A percentile compares a stretch with the other conserved stretches of the same genome.
Conservation (phyloP, 2,113 vertebrate species). For the Nothobranchius kuhntae region DNA sequence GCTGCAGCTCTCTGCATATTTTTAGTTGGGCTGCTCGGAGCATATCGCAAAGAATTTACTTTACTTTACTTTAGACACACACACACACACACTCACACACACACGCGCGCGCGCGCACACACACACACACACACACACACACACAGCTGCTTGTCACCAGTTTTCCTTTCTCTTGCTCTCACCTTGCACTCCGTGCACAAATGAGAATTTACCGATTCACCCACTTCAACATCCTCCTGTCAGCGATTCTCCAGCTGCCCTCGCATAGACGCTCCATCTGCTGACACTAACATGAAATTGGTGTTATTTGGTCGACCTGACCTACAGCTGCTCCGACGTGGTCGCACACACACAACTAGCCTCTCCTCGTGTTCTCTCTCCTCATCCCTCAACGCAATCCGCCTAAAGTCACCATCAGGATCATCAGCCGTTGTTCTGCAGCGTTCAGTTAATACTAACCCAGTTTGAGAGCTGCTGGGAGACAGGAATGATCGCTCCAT, state of each 20-base stretch:
- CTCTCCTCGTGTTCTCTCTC: slow-evolving; percentile 6
- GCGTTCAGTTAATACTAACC: slow-evolving; percentile 5
- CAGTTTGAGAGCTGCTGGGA: slow-evolving; percentile 7
- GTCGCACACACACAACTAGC: slow-evolving; percentile 14
- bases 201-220: neutral
- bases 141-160: neutral
- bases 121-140: slow-evolving; percentile 7
- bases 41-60: slow-evolving; percentile 48
- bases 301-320: slow-evolving; percentile 41
- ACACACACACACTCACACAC: too few relatives aligned
- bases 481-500: slow-evolving; percentile 33
- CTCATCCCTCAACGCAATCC: slow-evolving; percentile 28
- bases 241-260: slow-evolving; percentile 51
- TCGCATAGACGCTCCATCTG: slow-evolving; percentile 44
- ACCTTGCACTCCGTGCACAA: neutral
- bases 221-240: slow-evolving; percentile 24
- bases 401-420: slow-evolving; percentile 29
- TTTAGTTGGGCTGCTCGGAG: slow-evolving; percentile 43
- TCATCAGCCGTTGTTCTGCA: slow-evolving; percentile 21
- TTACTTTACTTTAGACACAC: slow-evolving; percentile 18
- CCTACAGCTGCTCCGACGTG: slow-evolving; percentile 26
- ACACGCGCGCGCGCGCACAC: too few relatives aligned
- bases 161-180: neutral
- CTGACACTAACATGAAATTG: slow-evolving; percentile 60
- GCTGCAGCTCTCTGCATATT: slow-evolving; percentile 46